Evolutionary conservation across 1,140 invertebrate species (phyloP), one percentile per base, ranked within the genome.

Genomic region (Cataglyphis hispanica): DNA sequence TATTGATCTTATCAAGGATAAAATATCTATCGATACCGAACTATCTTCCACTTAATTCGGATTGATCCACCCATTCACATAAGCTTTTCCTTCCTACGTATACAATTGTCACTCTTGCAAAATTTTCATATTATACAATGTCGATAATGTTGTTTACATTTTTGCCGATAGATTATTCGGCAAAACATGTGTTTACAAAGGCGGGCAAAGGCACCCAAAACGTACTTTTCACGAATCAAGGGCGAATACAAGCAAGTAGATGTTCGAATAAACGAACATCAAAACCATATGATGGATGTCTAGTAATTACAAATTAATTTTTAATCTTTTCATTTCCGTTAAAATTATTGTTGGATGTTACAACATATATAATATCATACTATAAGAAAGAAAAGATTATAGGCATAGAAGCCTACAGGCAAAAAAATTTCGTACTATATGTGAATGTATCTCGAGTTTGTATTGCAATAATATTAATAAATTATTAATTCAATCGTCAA

Each of bases 401-500:
- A 37, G 27, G n/a, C 69, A 16, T 2, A 43, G 10, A 43, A 43
- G 40, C 10, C 10, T 43, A 43, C 67, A 84, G 60, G 69, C 50
- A 50, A 60, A 86, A 63, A 85, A 43, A 31, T 61, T 78, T 53
- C 25, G n/a, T 53, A 43, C 34, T 50, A 64, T 46, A 69, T 50
- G 40, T 61, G 64, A 34, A 25, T 25, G 25, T 63, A 22, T 58
- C 43, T 43, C 16, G 25, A 7, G 19, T 81, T 60, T 13, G 66
- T 88, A 89, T 53, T 84, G 61, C 86, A 87, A 86, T 88, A 89
- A 89, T 84, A 92, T 91, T 90, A 92, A 93, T 83, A 83, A 83
- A 83, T 83, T 80, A 92, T 93, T 92, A 93, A 93, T 88, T 91
- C 89, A 91, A 90, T 87, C 78, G 92, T 91, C 91, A 89, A 90